Conservation (phyloP, 2,113 vertebrate genomes). For the Ovibos moschatus region DNA sequence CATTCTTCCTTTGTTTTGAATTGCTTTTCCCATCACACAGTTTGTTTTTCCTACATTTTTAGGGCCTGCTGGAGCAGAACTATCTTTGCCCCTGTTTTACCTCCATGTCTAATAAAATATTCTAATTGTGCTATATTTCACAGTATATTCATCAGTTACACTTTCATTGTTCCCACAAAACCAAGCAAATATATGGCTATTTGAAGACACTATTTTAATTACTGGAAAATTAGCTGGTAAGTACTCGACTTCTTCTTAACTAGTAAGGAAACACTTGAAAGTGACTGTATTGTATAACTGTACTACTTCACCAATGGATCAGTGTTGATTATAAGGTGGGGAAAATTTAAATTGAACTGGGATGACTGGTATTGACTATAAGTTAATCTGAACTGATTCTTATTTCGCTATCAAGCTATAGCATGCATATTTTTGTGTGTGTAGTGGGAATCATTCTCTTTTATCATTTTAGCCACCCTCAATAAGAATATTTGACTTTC, state of each 20-base stretch:
- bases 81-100: not conserved
- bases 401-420: not conserved
- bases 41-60: not conserved
- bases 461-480: not conserved
- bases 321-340: not conserved
- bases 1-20: not conserved
- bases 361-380: not conserved
- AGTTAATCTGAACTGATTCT: not conserved
- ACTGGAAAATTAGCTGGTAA: constrained; percentile 91
- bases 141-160: constrained; percentile 92
- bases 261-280: not conserved
- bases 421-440: not conserved
- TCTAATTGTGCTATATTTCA: constrained; percentile 55
- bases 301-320: not conserved
- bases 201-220: constrained; percentile 91
- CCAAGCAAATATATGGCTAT: constrained; percentile 93
- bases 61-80: not conserved
- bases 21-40: not conserved
- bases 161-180: constrained; percentile 87
- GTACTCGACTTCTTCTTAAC: constrained; percentile 48
- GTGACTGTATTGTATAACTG: not conserved
- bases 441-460: not conserved
- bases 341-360: not conserved
- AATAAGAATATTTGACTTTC: not conserved
- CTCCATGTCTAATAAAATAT: not conserved